Evolutionary conservation across 2,797 vertebrate genomes (phyloP).

Genomic region (Rallus crepitans): DNA sequence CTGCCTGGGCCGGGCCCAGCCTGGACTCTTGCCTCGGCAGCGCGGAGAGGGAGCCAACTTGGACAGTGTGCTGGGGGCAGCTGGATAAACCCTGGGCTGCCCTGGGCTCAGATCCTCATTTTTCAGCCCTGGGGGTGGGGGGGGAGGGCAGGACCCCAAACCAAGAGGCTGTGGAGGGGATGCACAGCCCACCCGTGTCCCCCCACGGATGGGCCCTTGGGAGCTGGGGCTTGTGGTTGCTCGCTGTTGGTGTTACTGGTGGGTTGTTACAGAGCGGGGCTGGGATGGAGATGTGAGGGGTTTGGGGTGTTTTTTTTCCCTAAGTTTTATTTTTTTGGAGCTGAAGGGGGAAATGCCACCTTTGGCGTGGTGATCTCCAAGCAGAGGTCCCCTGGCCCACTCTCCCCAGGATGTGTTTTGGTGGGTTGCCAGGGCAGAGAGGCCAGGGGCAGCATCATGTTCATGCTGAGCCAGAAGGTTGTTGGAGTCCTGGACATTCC

Average conservation of each 20-base stretch:
- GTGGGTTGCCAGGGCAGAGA: background rate
- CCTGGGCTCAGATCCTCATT: background rate
- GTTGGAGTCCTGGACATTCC: background rate
- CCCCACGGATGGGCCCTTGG: no score
- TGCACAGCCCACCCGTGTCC: no score
- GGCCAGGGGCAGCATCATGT: background rate
- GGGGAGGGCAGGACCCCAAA: background rate
- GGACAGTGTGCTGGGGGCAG: background rate
- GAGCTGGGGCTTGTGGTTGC: rapidly evolving
- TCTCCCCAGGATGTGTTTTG: rapidly evolving
- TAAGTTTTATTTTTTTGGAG: background rate
- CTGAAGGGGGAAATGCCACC: rapidly evolving
- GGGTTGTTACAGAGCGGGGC: rapidly evolving
- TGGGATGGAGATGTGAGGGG: background rate
- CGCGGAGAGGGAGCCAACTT: background rate
- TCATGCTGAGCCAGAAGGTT: background rate
- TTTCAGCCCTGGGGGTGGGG: background rate
- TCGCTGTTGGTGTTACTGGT: no score
- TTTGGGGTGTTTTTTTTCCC: background rate
- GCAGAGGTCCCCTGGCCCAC: background rate
- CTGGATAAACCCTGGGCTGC: background rate
- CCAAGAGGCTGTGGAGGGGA: rapidly evolving
- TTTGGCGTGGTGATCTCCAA: rapidly evolving
- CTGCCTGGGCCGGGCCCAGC: conserved; percentile 3
- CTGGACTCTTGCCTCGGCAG: conserved; percentile 39